Base-by-base conservation (phyloP, 2,113 vertebrate species). In the Sitta europaea region DNA sequence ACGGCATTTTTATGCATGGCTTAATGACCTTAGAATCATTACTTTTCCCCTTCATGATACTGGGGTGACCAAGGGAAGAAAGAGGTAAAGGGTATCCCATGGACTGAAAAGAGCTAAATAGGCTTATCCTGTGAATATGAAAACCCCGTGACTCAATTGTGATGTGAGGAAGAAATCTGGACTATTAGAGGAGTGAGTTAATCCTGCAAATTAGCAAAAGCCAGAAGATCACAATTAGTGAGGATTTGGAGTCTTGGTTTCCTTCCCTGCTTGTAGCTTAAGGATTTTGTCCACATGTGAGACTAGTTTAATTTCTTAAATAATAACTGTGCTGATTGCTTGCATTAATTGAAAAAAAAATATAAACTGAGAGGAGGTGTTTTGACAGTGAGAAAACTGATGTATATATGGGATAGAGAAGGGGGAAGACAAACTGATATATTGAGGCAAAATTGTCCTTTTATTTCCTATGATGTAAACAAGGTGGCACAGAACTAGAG, bases 61-160 rank as follows among this genome's bases (percentile, higher is more conserved):
- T 67, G 55, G 7, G 51, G 43, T 73, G 86, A 90, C 86, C 55
- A 77, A 90, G 94, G 94, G 96, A 96, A 96, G 72, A 92, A 87
- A 90, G 92, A 90, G 63, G 85, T 92, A 96, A 89, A 92, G 78
- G 68, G 79, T 95, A 91, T 97, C 96, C 96, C 95, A 95, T 97
- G 96, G 93, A 90, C 76, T 97, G 88, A 94, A 97, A 94, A 80
- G 68, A 95, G 54, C 94, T 97, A 95, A 96, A 95, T 86, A 93
- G 91, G 89, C 78, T 97, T 97, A 97, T 97, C 97, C 72, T 94
- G 17, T 47, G 95, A 96, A 62, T 97, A 91, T 96, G 97, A 97
- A 94, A 97, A 93, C 73, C 96, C n/a, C 92, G 91, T 97, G 97
- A 97, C 97, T 96, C 84, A 90, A 47, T 71, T 97, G 84, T 96